Evolutionary conservation across 2,113 vertebrate species (phyloP).

Genomic region (Trichomycterus rosablanca): DNA sequence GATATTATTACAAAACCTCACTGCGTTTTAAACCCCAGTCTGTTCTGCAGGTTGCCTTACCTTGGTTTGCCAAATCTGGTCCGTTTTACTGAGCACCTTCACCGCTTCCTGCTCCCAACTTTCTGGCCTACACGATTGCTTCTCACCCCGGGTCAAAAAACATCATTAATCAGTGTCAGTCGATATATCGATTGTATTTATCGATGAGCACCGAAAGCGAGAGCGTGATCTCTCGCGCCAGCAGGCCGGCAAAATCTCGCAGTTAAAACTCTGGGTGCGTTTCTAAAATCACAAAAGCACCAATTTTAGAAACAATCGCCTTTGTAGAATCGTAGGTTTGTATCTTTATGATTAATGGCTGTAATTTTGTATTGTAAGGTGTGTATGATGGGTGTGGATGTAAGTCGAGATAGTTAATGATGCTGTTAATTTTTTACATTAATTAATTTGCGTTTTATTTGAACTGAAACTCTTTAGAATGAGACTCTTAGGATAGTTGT

Average conservation of each 20-base stretch:
- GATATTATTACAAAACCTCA: no score
- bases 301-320: no score
- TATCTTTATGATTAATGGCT: no score
- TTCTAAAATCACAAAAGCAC: background rate
- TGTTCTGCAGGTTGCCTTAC: conserved; percentile 5
- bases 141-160: conserved; percentile 49
- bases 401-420: no score
- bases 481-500: no score
- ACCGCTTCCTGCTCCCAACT: conserved; percentile 33
- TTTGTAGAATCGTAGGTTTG: no score
- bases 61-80: conserved; percentile 17
- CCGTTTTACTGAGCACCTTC: background rate
- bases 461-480: no score
- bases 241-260: conserved; percentile 17
- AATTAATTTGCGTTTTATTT: no score
- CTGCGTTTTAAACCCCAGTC: no score
- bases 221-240: conserved; percentile 62
- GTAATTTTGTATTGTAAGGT: no score
- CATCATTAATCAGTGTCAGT: conserved; percentile 78
- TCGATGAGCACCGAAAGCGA: conserved; percentile 68
- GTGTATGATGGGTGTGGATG: no score
- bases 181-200: conserved; percentile 74
- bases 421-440: no score
- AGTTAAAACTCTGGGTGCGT: background rate
- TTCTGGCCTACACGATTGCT: conserved; percentile 41